Percentiles rank a stretch among this genome's conserved stretches.
Conservation (phyloP, 2,888 invertebrate genomes). For the Cyaniris semiargus region DNA sequence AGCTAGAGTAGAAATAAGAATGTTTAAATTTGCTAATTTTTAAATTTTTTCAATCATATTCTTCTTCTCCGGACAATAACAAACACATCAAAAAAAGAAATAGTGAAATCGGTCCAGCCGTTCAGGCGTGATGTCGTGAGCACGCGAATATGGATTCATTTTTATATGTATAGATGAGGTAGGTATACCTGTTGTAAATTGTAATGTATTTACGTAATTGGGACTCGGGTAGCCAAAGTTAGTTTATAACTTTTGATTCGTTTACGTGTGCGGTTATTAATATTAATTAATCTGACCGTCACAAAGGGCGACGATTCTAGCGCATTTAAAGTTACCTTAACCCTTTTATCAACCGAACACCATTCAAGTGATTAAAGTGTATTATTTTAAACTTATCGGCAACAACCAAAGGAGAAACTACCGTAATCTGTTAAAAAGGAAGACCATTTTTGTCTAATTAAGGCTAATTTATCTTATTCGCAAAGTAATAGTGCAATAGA, state of each 20-base stretch:
- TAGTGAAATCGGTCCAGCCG: no score
- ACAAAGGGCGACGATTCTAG: not conserved
- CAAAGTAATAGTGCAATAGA: slow-evolving; percentile 47
- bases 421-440: not conserved
- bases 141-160: no score
- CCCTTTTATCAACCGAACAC: not conserved
- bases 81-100: no score
- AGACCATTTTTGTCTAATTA: not conserved
- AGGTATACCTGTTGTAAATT: no score
- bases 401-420: not conserved
- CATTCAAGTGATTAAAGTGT: not conserved
- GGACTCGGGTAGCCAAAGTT: not conserved
- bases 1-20: no score
- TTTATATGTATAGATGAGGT: no score
- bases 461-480: slow-evolving; percentile 42
- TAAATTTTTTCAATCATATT: no score
- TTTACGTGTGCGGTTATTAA: not conserved
- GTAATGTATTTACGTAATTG: not conserved
- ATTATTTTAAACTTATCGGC: not conserved
- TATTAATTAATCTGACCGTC: not conserved
- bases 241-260: not conserved
- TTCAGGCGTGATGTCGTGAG: no score
- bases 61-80: no score
- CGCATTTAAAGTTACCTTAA: not conserved
- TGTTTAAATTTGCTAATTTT: no score